Percentiles rank a stretch among this genome's conserved stretches.
These are phyloP conservation scores for Girardia tigrina DNA, from an alignment of 2,888 invertebrate species.

Conservation along the genomic window DNA sequence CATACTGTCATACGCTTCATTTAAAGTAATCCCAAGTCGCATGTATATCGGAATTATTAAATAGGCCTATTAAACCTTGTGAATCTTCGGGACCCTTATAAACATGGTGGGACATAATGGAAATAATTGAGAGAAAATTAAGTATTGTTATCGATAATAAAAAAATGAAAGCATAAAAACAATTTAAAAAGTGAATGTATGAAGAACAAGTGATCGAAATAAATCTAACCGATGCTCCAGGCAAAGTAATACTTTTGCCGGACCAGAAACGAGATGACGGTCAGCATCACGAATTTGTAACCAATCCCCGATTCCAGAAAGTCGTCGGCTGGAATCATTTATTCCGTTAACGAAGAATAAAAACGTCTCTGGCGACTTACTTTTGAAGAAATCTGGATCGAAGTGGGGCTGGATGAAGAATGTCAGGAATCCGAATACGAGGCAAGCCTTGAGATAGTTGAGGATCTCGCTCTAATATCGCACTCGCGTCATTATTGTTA, in stretches of 20 bases:
- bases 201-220: too few species aligned
- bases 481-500: not conserved
- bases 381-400: constrained; percentile 8
- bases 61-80: too few species aligned
- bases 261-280: not conserved
- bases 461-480: not conserved
- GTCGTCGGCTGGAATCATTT: not conserved
- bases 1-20: too few species aligned
- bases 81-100: too few species aligned
- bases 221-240: not conserved
- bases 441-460: not conserved
- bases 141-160: too few species aligned
- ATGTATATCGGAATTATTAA: too few species aligned
- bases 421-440: not conserved
- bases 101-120: too few species aligned
- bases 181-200: too few species aligned
- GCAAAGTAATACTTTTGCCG: constrained; percentile 14
- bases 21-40: too few species aligned
- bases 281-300: not conserved
- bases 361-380: not conserved
- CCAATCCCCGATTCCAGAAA: not conserved
- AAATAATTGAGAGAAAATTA: too few species aligned
- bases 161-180: too few species aligned
- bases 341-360: not conserved
- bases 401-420: not conserved